Conservation (phyloP, 2,113 vertebrate species). For the Indri indri region DNA sequence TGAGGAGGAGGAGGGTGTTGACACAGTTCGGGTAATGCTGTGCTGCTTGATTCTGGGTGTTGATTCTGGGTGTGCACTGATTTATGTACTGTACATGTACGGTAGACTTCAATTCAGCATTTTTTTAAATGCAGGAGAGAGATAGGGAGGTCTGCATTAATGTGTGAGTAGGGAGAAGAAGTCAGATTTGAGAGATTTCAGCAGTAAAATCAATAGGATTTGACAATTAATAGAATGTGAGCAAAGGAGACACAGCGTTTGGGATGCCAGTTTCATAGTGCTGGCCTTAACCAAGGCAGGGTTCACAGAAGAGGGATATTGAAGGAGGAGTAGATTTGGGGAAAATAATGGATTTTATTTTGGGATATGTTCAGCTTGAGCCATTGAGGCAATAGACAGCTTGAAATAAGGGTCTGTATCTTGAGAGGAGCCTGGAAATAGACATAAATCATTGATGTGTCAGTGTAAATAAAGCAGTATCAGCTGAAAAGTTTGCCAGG, state of each 20-base stretch:
- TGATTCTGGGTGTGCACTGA: neutral
- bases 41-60: neutral
- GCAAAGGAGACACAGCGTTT: neutral
- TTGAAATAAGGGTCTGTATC: neutral
- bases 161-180: neutral
- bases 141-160: neutral
- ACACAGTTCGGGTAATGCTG: neutral
- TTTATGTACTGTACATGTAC: neutral
- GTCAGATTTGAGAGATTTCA: neutral
- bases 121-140: neutral
- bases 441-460: neutral
- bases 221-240: neutral
- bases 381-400: neutral
- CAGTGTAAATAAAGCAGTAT: neutral
- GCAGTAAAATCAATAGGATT: neutral
- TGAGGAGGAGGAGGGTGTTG: neutral
- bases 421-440: neutral
- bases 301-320: neutral
- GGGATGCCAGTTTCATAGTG: neutral
- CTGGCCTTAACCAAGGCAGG: neutral
- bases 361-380: neutral
- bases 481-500: neutral
- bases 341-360: neutral
- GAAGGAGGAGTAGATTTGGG: neutral
- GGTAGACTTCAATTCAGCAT: neutral